Evolutionary conservation across 2,888 invertebrate genomes (phyloP).

Genomic region (Pelosia muscerda): DNA sequence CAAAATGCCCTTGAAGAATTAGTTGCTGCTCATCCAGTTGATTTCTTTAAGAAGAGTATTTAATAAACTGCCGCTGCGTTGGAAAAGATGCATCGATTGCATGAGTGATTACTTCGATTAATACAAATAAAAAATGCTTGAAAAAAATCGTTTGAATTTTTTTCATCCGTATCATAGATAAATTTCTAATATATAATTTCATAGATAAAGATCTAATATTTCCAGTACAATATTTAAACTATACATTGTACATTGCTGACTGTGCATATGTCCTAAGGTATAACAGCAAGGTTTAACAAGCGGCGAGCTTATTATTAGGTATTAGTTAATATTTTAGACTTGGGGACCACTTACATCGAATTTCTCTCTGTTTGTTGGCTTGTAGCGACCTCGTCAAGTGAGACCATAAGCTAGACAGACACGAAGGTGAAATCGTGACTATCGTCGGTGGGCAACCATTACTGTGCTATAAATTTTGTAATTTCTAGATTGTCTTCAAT

Average conservation of each 20-base stretch:
- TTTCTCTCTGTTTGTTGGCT: not conserved
- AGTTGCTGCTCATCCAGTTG: too few species aligned
- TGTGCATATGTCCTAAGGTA: not conserved
- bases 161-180: too few species aligned
- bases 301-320: not conserved
- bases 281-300: not conserved
- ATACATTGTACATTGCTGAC: not conserved
- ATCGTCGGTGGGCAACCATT: not conserved
- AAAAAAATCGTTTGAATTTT: too few species aligned
- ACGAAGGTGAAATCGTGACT: not conserved
- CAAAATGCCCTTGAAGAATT: too few species aligned
- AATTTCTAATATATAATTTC: too few species aligned
- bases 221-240: too few species aligned
- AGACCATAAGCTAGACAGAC: not conserved
- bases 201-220: too few species aligned
- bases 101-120: too few species aligned
- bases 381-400: not conserved
- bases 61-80: too few species aligned
- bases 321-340: constrained; percentile 1
- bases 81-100: too few species aligned
- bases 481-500: not conserved
- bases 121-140: too few species aligned
- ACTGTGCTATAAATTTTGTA: not conserved
- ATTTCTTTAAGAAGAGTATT: too few species aligned
- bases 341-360: not conserved